phyloP scores from a whole-genome alignment of 1,140 invertebrate genomes.

The Zaprionus inermis region DNA sequence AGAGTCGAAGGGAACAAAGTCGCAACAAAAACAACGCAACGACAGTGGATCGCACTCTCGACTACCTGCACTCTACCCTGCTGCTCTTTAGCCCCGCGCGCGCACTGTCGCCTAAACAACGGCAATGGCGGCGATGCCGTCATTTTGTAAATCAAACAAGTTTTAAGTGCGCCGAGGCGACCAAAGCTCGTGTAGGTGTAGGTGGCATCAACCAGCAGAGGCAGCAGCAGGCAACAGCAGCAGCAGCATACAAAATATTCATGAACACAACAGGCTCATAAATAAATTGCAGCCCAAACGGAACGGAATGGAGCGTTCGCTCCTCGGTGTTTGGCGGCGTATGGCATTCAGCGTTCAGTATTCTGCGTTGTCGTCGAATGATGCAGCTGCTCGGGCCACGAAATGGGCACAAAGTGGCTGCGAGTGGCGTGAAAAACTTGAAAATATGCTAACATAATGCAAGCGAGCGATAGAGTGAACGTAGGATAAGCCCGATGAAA shows the following conservation, averaged over 20 bases:
- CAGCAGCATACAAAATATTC: slow-evolving; percentile 55
- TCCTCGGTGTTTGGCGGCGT: neutral
- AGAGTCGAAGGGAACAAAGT: neutral
- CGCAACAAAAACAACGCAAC: slow-evolving; percentile 22
- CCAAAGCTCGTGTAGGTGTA: slow-evolving; percentile 41
- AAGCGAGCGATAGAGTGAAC: slow-evolving; percentile 25
- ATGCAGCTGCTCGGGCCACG: slow-evolving; percentile 47
- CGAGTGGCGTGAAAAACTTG: slow-evolving; percentile 58
- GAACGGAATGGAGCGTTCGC: slow-evolving; percentile 24
- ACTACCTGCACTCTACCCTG: slow-evolving; percentile 21
- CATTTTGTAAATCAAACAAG: slow-evolving; percentile 62
- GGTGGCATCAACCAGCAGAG: slow-evolving; percentile 32
- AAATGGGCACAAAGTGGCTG: slow-evolving; percentile 55
- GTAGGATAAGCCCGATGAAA: neutral
- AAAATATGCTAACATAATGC: slow-evolving; percentile 70
- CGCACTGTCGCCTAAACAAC: slow-evolving; percentile 37
- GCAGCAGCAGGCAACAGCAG: slow-evolving; percentile 22
- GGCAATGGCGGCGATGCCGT: slow-evolving; percentile 38
- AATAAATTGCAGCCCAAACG: slow-evolving; percentile 63
- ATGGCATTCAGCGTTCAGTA: neutral
- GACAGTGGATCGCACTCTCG: slow-evolving; percentile 48
- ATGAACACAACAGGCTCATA: slow-evolving; percentile 69
- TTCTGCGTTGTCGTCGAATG: slow-evolving; percentile 38
- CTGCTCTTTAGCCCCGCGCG: too few species aligned
- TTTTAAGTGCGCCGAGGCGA: slow-evolving; percentile 51